A percentile compares a stretch with the other conserved stretches of the same genome.
Evolutionary conservation across 2,888 invertebrate species (phyloP).

Genomic region (Leptopterna dolabrata): DNA sequence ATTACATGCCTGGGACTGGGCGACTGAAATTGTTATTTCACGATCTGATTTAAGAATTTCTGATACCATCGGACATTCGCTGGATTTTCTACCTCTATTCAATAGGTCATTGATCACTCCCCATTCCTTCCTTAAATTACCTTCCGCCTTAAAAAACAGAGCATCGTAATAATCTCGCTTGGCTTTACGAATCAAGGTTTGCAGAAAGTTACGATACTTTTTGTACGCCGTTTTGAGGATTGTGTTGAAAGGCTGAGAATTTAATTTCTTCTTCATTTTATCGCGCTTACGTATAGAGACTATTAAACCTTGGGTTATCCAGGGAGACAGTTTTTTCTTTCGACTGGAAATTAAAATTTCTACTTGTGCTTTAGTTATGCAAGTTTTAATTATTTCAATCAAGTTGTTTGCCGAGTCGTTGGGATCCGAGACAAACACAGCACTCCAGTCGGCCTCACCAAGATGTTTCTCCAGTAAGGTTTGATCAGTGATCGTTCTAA

Average conservation of each 20-base stretch:
- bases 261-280: neutral
- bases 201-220: neutral
- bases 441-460: neutral
- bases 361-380: neutral
- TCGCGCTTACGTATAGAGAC: neutral
- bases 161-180: neutral
- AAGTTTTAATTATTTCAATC: neutral
- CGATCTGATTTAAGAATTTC: neutral
- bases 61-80: neutral
- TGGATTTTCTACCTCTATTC: neutral
- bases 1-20: neutral
- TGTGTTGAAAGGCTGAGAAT: neutral
- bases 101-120: neutral
- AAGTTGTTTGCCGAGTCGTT: neutral
- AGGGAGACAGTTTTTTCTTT: neutral
- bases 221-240: neutral
- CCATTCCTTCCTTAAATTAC: neutral
- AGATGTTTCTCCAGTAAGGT: neutral
- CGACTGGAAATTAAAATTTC: neutral
- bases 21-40: neutral
- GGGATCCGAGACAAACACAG: neutral
- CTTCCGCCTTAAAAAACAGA: neutral
- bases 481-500: neutral
- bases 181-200: neutral
- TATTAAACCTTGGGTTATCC: constrained; percentile 8